Conservation (phyloP, 2,888 invertebrate genomes). For the Epiblema foenella region DNA sequence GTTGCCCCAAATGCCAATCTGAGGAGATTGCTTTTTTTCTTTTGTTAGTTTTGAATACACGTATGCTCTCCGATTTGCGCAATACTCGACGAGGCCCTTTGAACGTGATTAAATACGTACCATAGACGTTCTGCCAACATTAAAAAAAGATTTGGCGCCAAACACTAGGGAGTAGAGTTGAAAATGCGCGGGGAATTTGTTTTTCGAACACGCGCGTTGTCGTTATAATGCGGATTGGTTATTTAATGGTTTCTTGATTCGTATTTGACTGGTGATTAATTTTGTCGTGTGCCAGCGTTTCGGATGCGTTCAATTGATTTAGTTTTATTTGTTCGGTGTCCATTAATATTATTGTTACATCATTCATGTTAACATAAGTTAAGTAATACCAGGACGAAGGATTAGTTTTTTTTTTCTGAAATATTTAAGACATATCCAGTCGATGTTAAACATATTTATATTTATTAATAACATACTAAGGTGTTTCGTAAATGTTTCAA, state of each 20-base stretch:
- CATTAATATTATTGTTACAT: conserved; percentile 6
- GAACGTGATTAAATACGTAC: conserved; percentile 82
- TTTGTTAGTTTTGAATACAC: conserved; percentile 83
- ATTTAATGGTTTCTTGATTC: conserved; percentile 83
- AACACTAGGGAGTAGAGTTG: conserved; percentile 48
- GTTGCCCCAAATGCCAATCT: conserved; percentile 82
- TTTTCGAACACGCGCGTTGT: conserved; percentile 48
- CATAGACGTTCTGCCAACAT: conserved; percentile 53
- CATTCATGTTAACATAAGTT: too few species aligned
- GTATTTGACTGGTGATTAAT: conserved; percentile 78
- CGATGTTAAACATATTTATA: too few species aligned
- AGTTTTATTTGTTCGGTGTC: conserved; percentile 12
- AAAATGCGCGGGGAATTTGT: conserved; percentile 42
- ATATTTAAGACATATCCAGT: too few species aligned
- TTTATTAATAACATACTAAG: too few species aligned
- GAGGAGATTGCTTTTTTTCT: conserved; percentile 84
- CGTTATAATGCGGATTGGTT: conserved; percentile 74
- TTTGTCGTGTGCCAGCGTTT: conserved; percentile 58
- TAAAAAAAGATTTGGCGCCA: conserved; percentile 46
- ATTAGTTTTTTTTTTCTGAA: too few species aligned
- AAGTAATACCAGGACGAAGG: too few species aligned
- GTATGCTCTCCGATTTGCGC: conserved; percentile 71
- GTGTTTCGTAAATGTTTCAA: too few species aligned
- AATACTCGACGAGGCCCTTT: conserved; percentile 65
- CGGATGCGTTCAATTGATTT: conserved; percentile 23